Evolutionary conservation across 2,113 vertebrate species (phyloP).

Genomic region (Hippocampus guttulatus): DNA sequence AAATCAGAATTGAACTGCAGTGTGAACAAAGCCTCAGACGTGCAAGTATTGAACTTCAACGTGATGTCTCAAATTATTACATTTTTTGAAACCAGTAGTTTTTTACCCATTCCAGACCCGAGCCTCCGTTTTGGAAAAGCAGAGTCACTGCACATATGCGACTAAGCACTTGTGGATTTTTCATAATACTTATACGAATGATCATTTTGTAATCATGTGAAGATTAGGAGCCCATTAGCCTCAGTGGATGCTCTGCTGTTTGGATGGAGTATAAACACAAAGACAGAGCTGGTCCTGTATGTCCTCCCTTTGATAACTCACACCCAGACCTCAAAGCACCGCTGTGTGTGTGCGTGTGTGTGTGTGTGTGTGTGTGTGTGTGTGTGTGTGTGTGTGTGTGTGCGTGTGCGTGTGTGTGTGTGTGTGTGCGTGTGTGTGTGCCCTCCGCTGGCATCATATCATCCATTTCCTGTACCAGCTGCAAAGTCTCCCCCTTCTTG

Average conservation of each 20-base stretch:
- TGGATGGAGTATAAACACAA: conserved; percentile 70
- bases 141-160: conserved; percentile 32
- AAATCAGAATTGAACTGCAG: too few species aligned
- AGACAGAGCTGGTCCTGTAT: conserved; percentile 57
- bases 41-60: background rate
- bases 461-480: conserved; percentile 66
- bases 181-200: conserved; percentile 42
- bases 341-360: conserved; percentile 3
- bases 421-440: conserved; percentile 20
- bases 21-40: too few species aligned
- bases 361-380: conserved; percentile 3
- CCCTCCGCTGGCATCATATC: conserved; percentile 55
- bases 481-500: conserved; percentile 42
- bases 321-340: conserved; percentile 33
- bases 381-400: background rate
- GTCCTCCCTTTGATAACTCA: conserved; percentile 57
- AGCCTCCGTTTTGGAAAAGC: background rate
- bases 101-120: too few species aligned
- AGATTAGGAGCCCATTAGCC: conserved; percentile 74
- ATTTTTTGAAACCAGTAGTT: too few species aligned
- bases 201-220: conserved; percentile 61
- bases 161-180: conserved; percentile 32
- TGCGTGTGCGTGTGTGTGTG: conserved; percentile 12
- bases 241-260: conserved; percentile 69
- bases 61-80: background rate